Evolutionary conservation across 92 coral and sea anemone genomes (phyloP).

Genomic region (Phenganax stokvisi): DNA sequence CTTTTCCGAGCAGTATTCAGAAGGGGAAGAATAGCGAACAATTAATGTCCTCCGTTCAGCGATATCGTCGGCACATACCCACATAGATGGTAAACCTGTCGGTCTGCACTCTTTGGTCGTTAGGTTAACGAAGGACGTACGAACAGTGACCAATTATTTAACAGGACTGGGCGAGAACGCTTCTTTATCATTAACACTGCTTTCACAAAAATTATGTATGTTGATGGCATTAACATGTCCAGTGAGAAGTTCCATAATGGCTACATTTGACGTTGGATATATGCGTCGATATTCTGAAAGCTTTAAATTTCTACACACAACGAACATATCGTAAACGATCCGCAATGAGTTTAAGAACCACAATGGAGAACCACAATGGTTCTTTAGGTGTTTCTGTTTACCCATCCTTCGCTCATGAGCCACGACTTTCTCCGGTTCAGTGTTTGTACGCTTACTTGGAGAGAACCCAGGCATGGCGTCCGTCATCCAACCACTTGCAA

Average conservation of each 20-base stretch:
- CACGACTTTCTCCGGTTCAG: too few species aligned
- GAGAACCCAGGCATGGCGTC: too few species aligned
- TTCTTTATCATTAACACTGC: not conserved
- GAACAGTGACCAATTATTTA: not conserved
- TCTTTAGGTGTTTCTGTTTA: not conserved
- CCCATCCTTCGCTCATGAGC: not conserved
- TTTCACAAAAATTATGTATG: constrained; percentile 5
- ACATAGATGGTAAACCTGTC: too few species aligned
- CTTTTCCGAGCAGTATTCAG: too few species aligned
- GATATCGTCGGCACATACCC: too few species aligned
- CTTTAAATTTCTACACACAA: not conserved
- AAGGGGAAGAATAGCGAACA: too few species aligned
- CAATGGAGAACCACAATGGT: too few species aligned
- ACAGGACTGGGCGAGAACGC: not conserved
- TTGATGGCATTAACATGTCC: not conserved
- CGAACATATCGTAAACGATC: constrained; percentile 8
- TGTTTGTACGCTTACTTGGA: too few species aligned
- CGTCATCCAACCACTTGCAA: too few species aligned
- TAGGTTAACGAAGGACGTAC: constrained; percentile 18
- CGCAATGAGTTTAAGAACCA: too few species aligned
- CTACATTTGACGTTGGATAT: not conserved
- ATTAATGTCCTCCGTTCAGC: too few species aligned
- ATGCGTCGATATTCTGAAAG: not conserved
- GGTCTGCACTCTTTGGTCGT: too few species aligned
- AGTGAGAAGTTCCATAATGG: constrained; percentile 1